These are phyloP conservation scores for Pachliopta kotzebuea DNA, from an alignment of 2,888 invertebrate genomes.

Conservation along the genomic window DNA sequence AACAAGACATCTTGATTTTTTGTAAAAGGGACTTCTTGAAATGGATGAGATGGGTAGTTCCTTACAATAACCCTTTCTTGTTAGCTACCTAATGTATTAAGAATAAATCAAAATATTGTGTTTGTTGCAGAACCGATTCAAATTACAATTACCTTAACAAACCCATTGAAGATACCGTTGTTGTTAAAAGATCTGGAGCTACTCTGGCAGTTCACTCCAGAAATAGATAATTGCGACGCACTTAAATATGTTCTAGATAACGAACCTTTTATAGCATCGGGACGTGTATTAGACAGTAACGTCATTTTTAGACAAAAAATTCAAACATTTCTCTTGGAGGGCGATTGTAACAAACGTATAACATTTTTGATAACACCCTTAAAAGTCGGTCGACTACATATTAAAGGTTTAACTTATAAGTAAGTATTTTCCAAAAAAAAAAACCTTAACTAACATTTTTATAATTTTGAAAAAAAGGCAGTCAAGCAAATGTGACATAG, in stretches of 20 bases:
- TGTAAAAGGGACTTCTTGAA: too few relatives aligned
- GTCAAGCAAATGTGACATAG: too few relatives aligned
- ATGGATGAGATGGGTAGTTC: too few relatives aligned
- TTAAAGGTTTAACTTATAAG: constrained; percentile 87
- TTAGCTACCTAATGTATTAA: too few relatives aligned
- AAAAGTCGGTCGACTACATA: constrained; percentile 85
- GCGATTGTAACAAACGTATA: constrained; percentile 82
- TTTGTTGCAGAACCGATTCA: constrained; percentile 86
- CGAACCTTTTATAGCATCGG: constrained; percentile 56
- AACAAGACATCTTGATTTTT: too few relatives aligned
- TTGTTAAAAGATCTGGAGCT: constrained; percentile 85
- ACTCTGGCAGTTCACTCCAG: constrained; percentile 83
- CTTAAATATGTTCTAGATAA: constrained; percentile 48
- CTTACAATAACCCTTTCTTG: too few relatives aligned
- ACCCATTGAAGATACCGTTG: constrained; percentile 87
- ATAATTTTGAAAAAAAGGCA: too few relatives aligned
- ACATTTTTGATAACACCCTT: constrained; percentile 87
- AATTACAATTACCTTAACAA: constrained; percentile 87
- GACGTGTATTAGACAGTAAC: constrained; percentile 52
- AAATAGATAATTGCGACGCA: constrained; percentile 43
- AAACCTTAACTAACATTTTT: too few relatives aligned
- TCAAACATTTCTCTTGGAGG: constrained; percentile 78
- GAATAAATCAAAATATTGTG: too few relatives aligned
- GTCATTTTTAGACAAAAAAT: constrained; percentile 81
- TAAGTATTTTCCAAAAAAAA: constrained; percentile 51